These are phyloP conservation scores for Lasiommata megera DNA, from an alignment of 2,888 invertebrate species.

Conservation along the genomic window DNA sequence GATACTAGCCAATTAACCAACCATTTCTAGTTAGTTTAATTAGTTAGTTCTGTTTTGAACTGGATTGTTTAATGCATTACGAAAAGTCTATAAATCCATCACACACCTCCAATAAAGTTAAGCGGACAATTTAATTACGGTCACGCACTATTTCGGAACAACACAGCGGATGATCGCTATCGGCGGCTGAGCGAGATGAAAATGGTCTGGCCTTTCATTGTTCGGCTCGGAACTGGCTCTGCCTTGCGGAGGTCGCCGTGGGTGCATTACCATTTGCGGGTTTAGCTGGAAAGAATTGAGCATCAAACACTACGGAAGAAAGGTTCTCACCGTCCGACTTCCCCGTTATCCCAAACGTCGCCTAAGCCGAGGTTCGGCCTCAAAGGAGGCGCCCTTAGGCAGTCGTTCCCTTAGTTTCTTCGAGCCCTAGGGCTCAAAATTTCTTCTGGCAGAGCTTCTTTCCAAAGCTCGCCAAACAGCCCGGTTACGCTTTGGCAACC, in stretches of 20 bases:
- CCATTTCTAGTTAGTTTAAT: background rate
- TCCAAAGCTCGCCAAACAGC: too few species aligned
- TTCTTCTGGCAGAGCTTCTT: too few species aligned
- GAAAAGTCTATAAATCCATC: constrained; percentile 22
- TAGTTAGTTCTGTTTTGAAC: background rate
- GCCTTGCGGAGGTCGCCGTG: constrained; percentile 1
- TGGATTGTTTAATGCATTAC: constrained; percentile 6
- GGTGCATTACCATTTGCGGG: background rate
- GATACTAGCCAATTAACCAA: background rate
- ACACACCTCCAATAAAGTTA: constrained; percentile 24
- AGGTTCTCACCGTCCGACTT: too few species aligned
- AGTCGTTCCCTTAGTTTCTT: too few species aligned
- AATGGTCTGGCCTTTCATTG: constrained; percentile 30
- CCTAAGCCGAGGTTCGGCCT: too few species aligned
- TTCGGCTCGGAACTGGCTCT: constrained; percentile 7
- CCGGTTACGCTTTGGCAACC: too few species aligned
- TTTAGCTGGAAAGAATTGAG: too few species aligned
- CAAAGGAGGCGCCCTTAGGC: too few species aligned
- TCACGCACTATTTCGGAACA: constrained; percentile 28
- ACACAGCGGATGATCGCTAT: constrained; percentile 24
- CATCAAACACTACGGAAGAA: too few species aligned
- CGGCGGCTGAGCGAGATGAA: constrained; percentile 17
- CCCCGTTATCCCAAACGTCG: too few species aligned
- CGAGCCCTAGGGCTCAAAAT: too few species aligned
- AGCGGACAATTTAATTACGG: constrained; percentile 25